phyloP scores from a whole-genome alignment of 2,797 vertebrate genomes.

The Lacerta agilis region DNA sequence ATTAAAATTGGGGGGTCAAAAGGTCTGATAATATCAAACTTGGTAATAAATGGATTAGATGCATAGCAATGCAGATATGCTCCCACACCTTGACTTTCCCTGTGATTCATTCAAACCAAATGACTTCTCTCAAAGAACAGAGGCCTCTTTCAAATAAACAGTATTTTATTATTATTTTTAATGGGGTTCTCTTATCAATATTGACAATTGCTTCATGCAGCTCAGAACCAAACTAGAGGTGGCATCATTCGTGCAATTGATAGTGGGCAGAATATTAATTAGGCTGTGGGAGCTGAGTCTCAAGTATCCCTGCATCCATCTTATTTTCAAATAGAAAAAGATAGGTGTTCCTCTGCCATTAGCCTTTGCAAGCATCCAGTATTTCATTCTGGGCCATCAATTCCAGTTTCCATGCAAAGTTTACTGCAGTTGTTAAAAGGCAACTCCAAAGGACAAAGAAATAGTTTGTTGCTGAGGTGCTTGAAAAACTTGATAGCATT shows the following conservation, averaged over 20 bases:
- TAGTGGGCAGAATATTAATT: background rate
- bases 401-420: background rate
- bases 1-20: background rate
- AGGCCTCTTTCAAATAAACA: background rate
- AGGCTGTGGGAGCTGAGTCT: background rate
- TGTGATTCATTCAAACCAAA: background rate
- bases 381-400: background rate
- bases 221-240: too few relatives aligned
- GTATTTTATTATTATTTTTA: background rate
- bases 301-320: background rate
- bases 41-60: constrained; percentile 8
- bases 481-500: background rate
- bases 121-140: background rate
- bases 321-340: background rate
- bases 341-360: constrained; percentile 9
- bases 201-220: background rate
- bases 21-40: background rate
- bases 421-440: background rate
- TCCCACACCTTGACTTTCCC: background rate
- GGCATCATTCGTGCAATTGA: background rate
- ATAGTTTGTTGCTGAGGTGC: background rate
- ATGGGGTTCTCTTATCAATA: background rate
- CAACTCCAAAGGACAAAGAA: constrained; percentile 1
- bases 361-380: background rate
- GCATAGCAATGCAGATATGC: background rate